These are phyloP conservation scores for Cyphomyrmex costatus DNA, from an alignment of 1,140 invertebrate species.

Conservation along the genomic window DNA sequence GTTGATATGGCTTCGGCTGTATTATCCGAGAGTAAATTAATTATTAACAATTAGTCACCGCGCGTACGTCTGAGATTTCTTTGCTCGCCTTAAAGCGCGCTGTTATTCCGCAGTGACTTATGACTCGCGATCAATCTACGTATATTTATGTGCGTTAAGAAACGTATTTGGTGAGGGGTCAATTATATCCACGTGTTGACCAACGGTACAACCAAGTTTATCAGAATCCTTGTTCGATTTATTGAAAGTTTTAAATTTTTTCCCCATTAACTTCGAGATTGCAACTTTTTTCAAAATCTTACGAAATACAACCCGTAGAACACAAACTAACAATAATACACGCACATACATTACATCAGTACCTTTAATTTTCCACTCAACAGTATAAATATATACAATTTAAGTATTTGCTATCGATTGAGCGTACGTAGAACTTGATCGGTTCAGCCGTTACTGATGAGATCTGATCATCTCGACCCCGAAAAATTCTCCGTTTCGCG, in stretches of 20 bases:
- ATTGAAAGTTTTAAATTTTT: background rate
- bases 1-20: conserved; percentile 44
- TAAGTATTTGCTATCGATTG: no score
- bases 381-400: no score
- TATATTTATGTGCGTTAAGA: conserved; percentile 11
- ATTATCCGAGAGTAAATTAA: conserved; percentile 48
- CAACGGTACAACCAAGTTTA: background rate
- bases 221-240: background rate
- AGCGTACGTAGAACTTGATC: no score
- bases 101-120: conserved; percentile 42
- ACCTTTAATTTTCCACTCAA: no score
- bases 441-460: no score
- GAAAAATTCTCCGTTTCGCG: no score
- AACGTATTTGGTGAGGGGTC: background rate
- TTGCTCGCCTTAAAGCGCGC: background rate
- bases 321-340: no score
- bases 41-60: conserved; percentile 54
- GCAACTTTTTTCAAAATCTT: background rate
- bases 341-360: no score
- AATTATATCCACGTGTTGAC: conserved; percentile 13
- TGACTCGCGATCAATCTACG: conserved; percentile 31
- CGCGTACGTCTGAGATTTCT: conserved; percentile 30
- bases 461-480: no score
- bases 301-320: background rate
- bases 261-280: background rate